Percentiles rank a stretch among this genome's conserved stretches.
Evolutionary conservation across 1,140 invertebrate species (phyloP).

Genomic region (Heliothis virescens): DNA sequence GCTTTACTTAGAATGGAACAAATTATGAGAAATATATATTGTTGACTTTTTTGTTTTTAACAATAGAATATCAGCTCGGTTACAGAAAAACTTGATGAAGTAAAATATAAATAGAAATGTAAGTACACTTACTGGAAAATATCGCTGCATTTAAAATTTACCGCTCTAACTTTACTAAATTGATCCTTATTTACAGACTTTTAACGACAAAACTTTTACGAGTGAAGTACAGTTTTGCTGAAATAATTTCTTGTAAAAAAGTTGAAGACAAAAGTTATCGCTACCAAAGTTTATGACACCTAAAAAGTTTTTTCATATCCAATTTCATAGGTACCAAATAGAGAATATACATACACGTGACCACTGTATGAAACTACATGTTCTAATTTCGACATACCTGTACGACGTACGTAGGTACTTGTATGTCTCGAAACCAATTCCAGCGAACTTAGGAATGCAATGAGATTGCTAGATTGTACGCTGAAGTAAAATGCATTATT

Average conservation of each 20-base stretch:
- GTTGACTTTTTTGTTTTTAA: too few species aligned
- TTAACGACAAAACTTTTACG: constrained; percentile 1
- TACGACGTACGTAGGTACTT: not conserved
- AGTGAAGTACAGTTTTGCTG: not conserved
- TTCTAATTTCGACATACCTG: too few species aligned
- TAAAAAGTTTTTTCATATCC: too few species aligned
- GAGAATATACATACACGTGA: not conserved
- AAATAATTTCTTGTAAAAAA: not conserved
- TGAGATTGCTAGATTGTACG: not conserved
- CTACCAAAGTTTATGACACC: too few species aligned
- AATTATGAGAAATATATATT: too few species aligned
- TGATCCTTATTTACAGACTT: constrained; percentile 11
- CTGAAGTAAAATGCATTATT: constrained; percentile 15
- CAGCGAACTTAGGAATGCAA: not conserved
- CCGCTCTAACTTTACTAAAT: not conserved
- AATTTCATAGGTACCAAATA: too few species aligned
- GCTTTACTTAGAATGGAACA: not conserved
- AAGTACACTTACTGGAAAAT: not conserved
- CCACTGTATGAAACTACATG: not conserved
- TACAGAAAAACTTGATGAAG: too few species aligned
- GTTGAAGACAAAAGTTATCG: too few species aligned
- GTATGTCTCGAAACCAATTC: not conserved
- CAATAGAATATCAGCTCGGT: too few species aligned
- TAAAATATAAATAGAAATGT: not conserved
- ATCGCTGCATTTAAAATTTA: not conserved